These are phyloP conservation scores for Antechinus stuartii DNA, from an alignment of 2,113 vertebrate genomes.

Conservation along the genomic window DNA sequence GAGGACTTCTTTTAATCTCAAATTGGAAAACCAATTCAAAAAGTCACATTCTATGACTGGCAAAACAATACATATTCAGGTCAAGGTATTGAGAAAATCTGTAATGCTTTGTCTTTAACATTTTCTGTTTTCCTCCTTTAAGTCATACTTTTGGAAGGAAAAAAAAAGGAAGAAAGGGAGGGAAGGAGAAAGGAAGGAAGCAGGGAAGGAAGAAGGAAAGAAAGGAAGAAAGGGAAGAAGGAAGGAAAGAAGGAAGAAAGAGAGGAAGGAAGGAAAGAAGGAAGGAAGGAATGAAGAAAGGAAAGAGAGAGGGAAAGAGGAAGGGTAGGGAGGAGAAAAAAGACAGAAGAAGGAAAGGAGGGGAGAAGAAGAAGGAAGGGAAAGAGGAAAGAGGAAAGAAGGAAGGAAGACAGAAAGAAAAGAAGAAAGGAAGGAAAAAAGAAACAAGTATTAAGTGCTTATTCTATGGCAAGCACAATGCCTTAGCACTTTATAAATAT, in stretches of 20 bases:
- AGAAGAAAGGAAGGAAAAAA: not conserved
- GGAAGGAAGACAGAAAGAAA: not conserved
- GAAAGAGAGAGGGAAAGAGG: not conserved
- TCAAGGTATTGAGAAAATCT: constrained; percentile 36
- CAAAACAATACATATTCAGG: not conserved
- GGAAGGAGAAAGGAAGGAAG: no score
- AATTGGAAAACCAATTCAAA: not conserved
- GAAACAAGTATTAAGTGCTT: not conserved
- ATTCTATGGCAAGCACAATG: not conserved
- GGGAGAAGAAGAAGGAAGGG: no score
- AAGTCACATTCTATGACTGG: not conserved
- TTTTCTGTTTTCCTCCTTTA: constrained; percentile 51
- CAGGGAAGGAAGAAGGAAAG: no score
- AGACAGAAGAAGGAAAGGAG: no score
- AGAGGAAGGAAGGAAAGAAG: not conserved
- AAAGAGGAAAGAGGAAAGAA: no score
- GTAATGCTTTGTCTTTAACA: constrained; percentile 20
- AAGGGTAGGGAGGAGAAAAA: no score
- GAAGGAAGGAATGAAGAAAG: not conserved
- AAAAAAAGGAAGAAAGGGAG: no score
- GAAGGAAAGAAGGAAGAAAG: no score
- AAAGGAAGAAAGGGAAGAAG: no score
- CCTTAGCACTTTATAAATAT: not conserved
- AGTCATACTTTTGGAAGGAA: constrained; percentile 18
- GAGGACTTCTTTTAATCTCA: not conserved